Conservation (phyloP, 2,797 vertebrate species). For the Sebastes kiyomatsui region DNA sequence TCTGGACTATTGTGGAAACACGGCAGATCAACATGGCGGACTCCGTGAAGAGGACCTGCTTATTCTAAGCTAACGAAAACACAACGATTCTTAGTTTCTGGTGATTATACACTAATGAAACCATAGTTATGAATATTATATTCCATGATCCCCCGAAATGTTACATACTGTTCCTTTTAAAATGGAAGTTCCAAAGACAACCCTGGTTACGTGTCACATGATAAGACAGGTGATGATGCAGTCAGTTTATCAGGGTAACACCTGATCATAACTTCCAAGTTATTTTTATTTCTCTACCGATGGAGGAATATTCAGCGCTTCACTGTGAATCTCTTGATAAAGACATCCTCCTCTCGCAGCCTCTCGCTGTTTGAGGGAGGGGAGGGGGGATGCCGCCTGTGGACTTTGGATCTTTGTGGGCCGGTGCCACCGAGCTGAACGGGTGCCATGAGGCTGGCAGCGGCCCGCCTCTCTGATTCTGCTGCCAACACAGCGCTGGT, state of each 20-base stretch:
- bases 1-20: too few relatives aligned
- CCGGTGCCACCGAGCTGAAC: conserved; percentile 42
- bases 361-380: background rate
- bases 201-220: background rate
- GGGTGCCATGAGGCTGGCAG: conserved; percentile 56
- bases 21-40: too few relatives aligned
- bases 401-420: conserved; percentile 30
- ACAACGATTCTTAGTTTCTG: too few relatives aligned
- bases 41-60: too few relatives aligned
- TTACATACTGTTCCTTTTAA: too few relatives aligned
- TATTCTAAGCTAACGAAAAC: too few relatives aligned
- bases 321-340: conserved; percentile 24
- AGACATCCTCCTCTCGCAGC: conserved; percentile 8
- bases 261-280: background rate
- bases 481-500: conserved; percentile 62
- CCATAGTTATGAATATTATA: too few relatives aligned
- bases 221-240: background rate
- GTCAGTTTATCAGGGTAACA: background rate
- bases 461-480: conserved; percentile 48
- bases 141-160: too few relatives aligned
- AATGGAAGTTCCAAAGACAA: background rate
- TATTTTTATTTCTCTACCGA: background rate
- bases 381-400: background rate
- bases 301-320: conserved; percentile 15
- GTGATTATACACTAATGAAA: too few relatives aligned